These are phyloP conservation scores for Tetragonula clypearis DNA, from an alignment of 1,140 invertebrate species.

Conservation along the genomic window DNA sequence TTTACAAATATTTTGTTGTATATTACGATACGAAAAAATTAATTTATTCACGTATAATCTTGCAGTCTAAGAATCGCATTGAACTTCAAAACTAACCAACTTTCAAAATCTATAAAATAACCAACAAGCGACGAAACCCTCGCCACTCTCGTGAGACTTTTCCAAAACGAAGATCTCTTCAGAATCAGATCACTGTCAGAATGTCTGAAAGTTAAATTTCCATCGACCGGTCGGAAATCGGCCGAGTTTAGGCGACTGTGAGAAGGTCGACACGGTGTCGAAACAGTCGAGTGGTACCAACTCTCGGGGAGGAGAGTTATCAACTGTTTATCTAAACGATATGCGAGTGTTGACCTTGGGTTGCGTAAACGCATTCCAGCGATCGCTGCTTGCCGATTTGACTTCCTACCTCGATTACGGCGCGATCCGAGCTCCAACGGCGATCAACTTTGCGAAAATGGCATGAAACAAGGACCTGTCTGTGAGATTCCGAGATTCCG, in stretches of 20 bases:
- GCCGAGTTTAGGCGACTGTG: neutral
- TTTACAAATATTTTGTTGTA: too few relatives aligned
- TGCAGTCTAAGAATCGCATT: too few relatives aligned
- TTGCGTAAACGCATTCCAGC: conserved; percentile 58
- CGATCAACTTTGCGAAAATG: conserved; percentile 5
- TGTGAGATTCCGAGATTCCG: neutral
- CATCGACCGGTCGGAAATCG: neutral
- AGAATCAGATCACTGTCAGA: too few relatives aligned
- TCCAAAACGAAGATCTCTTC: too few relatives aligned
- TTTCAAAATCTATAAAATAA: too few relatives aligned
- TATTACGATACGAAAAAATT: too few relatives aligned
- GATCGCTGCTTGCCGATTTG: conserved; percentile 15
- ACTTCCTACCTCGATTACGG: conserved; percentile 37
- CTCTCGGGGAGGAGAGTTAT: conserved; percentile 28
- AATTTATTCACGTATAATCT: too few relatives aligned
- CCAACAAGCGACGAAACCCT: too few relatives aligned
- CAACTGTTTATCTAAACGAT: conserved; percentile 68
- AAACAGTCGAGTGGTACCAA: neutral
- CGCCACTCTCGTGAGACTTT: too few relatives aligned
- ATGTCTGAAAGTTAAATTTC: neutral
- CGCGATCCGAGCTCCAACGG: neutral
- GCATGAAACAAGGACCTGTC: conserved; percentile 5
- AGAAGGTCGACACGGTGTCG: neutral
- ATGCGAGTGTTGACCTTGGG: conserved; percentile 68
- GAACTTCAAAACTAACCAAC: too few relatives aligned